These are phyloP conservation scores for Sebastes schlegelii DNA, from an alignment of 2,113 vertebrate genomes.

Conservation along the genomic window DNA sequence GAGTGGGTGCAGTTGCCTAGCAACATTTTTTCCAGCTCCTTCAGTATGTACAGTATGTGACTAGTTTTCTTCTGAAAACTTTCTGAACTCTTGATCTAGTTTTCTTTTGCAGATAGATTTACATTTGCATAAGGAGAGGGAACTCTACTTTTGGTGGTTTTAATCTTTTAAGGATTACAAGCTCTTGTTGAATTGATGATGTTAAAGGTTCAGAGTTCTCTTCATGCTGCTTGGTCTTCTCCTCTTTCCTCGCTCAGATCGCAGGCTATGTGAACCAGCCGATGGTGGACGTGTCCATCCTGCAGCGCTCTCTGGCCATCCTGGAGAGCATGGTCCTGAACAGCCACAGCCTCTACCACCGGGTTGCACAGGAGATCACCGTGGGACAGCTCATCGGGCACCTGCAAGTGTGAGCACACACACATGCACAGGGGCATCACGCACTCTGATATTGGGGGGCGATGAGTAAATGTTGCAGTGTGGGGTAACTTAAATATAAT, in stretches of 20 bases:
- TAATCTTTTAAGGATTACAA: neutral
- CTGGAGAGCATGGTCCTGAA: conserved; percentile 99
- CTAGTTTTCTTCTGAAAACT: conserved; percentile 40
- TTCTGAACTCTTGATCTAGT: neutral
- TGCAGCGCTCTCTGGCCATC: conserved; percentile 97
- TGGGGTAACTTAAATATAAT: conserved; percentile 5
- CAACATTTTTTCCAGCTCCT: conserved; percentile 57
- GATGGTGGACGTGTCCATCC: conserved; percentile 96
- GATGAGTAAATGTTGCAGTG: conserved; percentile 17
- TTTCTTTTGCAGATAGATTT: conserved; percentile 3
- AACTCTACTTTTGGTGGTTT: neutral
- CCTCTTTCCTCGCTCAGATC: conserved; percentile 83
- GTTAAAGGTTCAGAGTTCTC: neutral
- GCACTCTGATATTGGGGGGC: conserved; percentile 59
- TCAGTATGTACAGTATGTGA: conserved; percentile 34
- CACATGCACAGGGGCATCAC: conserved; percentile 81
- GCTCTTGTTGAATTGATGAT: neutral
- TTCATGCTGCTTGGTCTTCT: neutral
- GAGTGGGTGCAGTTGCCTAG: conserved; percentile 75
- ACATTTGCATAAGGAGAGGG: neutral
- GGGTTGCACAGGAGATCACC: conserved; percentile 96
- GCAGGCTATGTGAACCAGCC: conserved; percentile 97
- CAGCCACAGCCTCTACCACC: conserved; percentile 97
- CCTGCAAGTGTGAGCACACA: conserved; percentile 98
- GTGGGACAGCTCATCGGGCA: conserved; percentile 98